phyloP scores from a whole-genome alignment of 37 sponge, comb jelly and placozoan genomes.

The Halichondria panicea region DNA sequence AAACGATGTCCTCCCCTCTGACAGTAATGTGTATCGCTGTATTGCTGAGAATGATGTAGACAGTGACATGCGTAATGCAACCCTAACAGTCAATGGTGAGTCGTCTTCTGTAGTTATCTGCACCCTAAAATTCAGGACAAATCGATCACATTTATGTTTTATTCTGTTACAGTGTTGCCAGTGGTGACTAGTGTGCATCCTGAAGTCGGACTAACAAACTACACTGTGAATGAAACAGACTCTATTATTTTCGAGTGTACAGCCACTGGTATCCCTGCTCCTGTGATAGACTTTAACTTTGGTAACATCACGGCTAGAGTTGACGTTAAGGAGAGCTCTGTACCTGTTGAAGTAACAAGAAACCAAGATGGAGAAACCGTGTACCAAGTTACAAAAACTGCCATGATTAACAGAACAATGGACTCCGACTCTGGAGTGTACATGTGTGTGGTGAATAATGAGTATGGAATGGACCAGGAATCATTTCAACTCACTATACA shows the following conservation, averaged over 20 bases:
- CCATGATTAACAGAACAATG: background rate
- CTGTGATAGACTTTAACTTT: conserved; percentile 4
- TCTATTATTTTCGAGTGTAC: conserved; percentile 30
- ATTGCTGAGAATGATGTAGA: conserved; percentile 31
- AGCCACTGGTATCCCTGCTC: conserved; percentile 61
- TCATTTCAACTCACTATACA: conserved; percentile 34
- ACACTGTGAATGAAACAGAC: conserved; percentile 19
- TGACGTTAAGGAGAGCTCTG: background rate
- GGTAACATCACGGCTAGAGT: conserved; percentile 10
- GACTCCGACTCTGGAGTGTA: conserved; percentile 57
- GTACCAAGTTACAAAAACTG: background rate
- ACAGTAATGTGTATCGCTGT: conserved; percentile 46
- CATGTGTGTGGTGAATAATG: conserved; percentile 52
- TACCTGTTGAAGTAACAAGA: background rate
- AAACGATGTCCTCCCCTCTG: conserved; percentile 12
- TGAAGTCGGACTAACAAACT: background rate
- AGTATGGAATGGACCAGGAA: background rate
- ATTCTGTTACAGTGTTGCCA: conserved; percentile 1
- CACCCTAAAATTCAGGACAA: background rate
- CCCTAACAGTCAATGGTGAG: conserved; percentile 57
- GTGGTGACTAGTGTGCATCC: conserved; percentile 10
- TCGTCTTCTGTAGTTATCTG: background rate
- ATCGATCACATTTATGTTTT: background rate
- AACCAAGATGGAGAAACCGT: background rate
- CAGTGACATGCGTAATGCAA: background rate